These are phyloP conservation scores for Notarius quadriscutis DNA, from an alignment of 2,113 vertebrate genomes.

Conservation along the genomic window DNA sequence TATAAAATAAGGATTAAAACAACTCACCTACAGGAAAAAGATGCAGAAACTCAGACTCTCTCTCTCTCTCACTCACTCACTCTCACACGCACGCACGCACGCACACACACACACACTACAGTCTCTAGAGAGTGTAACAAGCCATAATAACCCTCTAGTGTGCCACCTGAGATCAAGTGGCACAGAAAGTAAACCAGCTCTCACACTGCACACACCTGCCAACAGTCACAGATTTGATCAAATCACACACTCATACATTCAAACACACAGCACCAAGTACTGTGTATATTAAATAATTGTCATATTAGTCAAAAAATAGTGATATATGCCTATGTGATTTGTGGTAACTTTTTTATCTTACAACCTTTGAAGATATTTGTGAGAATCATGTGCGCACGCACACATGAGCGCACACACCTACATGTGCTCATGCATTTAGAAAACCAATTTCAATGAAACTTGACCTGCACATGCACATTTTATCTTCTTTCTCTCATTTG, in stretches of 20 bases:
- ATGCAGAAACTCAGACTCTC: constrained; percentile 17
- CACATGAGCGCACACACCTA: not conserved
- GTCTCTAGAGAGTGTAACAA: constrained; percentile 41
- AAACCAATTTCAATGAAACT: not conserved
- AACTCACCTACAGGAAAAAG: constrained; percentile 48
- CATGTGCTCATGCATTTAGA: not conserved
- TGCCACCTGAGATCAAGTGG: constrained; percentile 52
- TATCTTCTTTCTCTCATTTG: not conserved
- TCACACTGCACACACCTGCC: constrained; percentile 12
- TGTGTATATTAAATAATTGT: not conserved
- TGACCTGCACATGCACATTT: not conserved
- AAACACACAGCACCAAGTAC: constrained; percentile 5
- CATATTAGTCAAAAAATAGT: not conserved
- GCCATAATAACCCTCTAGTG: constrained; percentile 51
- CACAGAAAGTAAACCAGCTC: constrained; percentile 42
- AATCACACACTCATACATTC: constrained; percentile 27
- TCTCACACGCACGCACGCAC: not conserved
- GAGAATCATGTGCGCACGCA: not conserved
- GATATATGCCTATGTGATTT: not conserved
- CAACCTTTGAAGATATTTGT: not conserved
- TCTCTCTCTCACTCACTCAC: constrained; percentile 23
- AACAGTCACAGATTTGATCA: constrained; percentile 29
- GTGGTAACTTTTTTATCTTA: not conserved
- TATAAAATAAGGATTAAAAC: not conserved
- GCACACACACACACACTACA: constrained; percentile 16